These are phyloP conservation scores for Anticlea derivata DNA, from an alignment of 2,888 invertebrate genomes.

Conservation along the genomic window DNA sequence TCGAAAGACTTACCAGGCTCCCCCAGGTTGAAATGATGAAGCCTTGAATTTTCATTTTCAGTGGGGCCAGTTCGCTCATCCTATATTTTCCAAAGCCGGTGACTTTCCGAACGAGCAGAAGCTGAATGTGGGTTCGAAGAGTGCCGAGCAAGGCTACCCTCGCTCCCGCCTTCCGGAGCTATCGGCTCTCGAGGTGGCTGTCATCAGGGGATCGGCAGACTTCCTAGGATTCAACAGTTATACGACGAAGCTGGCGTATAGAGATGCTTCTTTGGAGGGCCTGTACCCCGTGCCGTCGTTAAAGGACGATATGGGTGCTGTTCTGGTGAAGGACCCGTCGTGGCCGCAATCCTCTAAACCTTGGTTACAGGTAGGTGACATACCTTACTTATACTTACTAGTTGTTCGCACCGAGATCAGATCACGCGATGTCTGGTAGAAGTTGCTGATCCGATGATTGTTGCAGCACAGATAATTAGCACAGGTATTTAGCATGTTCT, in stretches of 20 bases:
- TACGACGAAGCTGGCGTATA: constrained; percentile 73
- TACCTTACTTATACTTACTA: too few relatives aligned
- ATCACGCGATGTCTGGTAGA: too few relatives aligned
- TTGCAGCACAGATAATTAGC: too few relatives aligned
- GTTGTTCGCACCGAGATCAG: too few relatives aligned
- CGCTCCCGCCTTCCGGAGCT: constrained; percentile 84
- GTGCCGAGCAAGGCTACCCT: constrained; percentile 81
- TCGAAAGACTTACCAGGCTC: too few relatives aligned
- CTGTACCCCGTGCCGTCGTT: constrained; percentile 65
- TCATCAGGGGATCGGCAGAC: constrained; percentile 85
- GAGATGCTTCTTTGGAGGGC: constrained; percentile 62
- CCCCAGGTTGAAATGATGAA: too few relatives aligned
- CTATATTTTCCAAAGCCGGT: constrained; percentile 79
- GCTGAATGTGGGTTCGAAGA: constrained; percentile 78
- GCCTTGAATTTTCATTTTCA: constrained; percentile 49
- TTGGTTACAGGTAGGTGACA: constrained; percentile 65
- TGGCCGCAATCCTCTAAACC: constrained; percentile 58
- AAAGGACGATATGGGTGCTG: constrained; percentile 61
- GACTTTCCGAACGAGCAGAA: constrained; percentile 86
- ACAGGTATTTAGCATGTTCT: too few relatives aligned
- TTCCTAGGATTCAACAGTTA: constrained; percentile 88
- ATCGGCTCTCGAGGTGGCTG: constrained; percentile 80
- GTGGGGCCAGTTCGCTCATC: constrained; percentile 73
- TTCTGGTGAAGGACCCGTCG: constrained; percentile 51
- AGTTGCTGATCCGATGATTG: too few relatives aligned